Evolutionary conservation across 2,797 vertebrate genomes (phyloP).

Genomic region (Tangara arthus): DNA sequence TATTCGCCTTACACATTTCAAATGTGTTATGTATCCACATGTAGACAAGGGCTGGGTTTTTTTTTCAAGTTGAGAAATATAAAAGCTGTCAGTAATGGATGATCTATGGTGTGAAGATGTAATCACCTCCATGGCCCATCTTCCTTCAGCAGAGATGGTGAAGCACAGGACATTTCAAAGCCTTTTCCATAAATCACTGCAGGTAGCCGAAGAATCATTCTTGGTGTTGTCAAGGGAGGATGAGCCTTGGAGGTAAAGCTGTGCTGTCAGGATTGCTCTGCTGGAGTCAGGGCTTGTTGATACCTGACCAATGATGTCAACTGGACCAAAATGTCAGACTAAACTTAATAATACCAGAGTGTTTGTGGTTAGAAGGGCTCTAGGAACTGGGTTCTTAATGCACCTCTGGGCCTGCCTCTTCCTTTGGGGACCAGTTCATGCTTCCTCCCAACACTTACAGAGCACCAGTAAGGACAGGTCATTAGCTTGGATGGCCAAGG

Average conservation of each 20-base stretch:
- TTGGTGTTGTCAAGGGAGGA: slow-evolving; percentile 52
- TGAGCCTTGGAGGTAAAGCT: slow-evolving; percentile 36
- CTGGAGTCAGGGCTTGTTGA: background rate
- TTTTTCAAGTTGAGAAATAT: slow-evolving; percentile 56
- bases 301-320: background rate
- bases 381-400: slow-evolving; percentile 32
- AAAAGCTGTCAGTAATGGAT: slow-evolving; percentile 24
- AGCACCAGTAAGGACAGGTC: background rate
- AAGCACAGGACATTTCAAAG: slow-evolving; percentile 55
- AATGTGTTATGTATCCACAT: slow-evolving; percentile 46
- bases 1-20: slow-evolving; percentile 66
- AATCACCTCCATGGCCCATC: slow-evolving; percentile 56
- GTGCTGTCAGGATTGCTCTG: background rate
- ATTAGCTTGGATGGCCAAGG: background rate
- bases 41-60: background rate
- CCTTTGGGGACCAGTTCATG: slow-evolving; percentile 23
- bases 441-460: slow-evolving; percentile 7
- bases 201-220: slow-evolving; percentile 59
- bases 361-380: slow-evolving; percentile 36
- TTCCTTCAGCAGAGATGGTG: slow-evolving; percentile 62
- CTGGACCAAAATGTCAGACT: slow-evolving; percentile 18
- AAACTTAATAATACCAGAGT: slow-evolving; percentile 5
- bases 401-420: slow-evolving; percentile 32
- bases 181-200: slow-evolving; percentile 61
- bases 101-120: background rate